Evolutionary conservation across 1,140 invertebrate species (phyloP), one percentile per base, ranked within the genome.

Genomic region (Ptiloglossa arizonensis): DNA sequence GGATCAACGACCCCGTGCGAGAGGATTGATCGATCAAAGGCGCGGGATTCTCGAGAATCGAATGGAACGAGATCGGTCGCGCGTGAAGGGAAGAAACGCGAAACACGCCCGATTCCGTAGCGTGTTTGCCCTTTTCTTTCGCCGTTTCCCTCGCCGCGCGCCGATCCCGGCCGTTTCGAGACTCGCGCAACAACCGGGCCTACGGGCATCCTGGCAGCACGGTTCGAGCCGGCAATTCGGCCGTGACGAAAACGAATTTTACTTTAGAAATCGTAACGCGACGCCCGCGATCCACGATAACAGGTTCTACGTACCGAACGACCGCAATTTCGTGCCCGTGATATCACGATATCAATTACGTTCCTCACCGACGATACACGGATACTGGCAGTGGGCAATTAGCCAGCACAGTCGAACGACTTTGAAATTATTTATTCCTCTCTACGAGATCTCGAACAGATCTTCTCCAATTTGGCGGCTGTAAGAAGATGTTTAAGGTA

Each of bases 201-300:
- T n/a, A n/a, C n/a, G n/a, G n/a, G n/a, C n/a, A n/a, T n/a, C n/a
- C n/a, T n/a, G n/a, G n/a, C n/a, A 59, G 64, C 44, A 24, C 35
- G 68, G 52, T 83, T 83, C n/a, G 76, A 56, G 32, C 32, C 64
- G 59, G 46, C 83, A 87, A 86, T 87, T 87, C 85, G 85, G 77
- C 85, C 83, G 86, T 87, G 79, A 87, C 86, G 85, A 64, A 81
- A 85, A 81, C 56, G 83, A 86, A 83, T 83, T 83, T 75, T 71
- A 76, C 76, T 76, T 15, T 46, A 22, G 67, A 71, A 85, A 85
- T 48, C 56, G 66, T 71, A 64, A 75, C 64, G 79, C 35, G 24
- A n/a, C 41, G 46, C 29, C 8, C 32, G 50, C n/a, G 63, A 71
- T 68, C 19, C 66, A 27, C 54, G 74, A 69, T 76, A 76, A 70